These are phyloP conservation scores for Nyctibius grandis DNA, from an alignment of 2,797 vertebrate species.

Conservation along the genomic window DNA sequence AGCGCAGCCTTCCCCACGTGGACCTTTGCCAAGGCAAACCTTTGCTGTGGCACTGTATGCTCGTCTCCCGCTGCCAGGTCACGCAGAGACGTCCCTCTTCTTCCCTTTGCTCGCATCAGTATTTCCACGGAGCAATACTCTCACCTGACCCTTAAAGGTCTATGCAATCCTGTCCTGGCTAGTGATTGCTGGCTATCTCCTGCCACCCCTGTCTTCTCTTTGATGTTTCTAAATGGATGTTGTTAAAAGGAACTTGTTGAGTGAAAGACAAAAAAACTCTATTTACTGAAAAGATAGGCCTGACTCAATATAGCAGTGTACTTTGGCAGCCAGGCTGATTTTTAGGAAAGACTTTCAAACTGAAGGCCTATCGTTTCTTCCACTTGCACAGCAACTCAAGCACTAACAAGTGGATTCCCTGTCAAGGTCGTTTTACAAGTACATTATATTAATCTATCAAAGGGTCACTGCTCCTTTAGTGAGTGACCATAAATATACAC, in stretches of 20 bases:
- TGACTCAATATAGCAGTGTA: not conserved
- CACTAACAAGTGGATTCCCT: not conserved
- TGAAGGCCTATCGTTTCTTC: not conserved
- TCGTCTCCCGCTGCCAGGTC: not conserved
- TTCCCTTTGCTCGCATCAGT: not conserved
- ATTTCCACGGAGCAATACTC: slow-evolving; percentile 39
- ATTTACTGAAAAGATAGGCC: not conserved
- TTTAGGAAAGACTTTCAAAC: not conserved
- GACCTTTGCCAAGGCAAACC: slow-evolving; percentile 46
- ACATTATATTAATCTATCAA: not conserved
- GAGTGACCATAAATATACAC: slow-evolving; percentile 7
- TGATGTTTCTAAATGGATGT: slow-evolving; percentile 54
- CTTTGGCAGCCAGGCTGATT: not conserved
- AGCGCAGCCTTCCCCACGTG: slow-evolving; percentile 11
- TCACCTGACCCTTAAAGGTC: slow-evolving; percentile 57
- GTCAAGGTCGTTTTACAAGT: not conserved
- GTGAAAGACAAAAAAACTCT: slow-evolving; percentile 1
- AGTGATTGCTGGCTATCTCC: not conserved
- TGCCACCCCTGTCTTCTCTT: slow-evolving; percentile 32
- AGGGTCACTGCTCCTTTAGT: not conserved
- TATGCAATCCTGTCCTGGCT: not conserved
- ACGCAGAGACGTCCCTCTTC: not conserved
- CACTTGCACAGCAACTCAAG: not conserved
- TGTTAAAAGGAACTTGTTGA: not conserved
- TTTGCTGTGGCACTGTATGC: not conserved